Conservation (phyloP, 2,113 vertebrate species). For the Cairina moschata region DNA sequence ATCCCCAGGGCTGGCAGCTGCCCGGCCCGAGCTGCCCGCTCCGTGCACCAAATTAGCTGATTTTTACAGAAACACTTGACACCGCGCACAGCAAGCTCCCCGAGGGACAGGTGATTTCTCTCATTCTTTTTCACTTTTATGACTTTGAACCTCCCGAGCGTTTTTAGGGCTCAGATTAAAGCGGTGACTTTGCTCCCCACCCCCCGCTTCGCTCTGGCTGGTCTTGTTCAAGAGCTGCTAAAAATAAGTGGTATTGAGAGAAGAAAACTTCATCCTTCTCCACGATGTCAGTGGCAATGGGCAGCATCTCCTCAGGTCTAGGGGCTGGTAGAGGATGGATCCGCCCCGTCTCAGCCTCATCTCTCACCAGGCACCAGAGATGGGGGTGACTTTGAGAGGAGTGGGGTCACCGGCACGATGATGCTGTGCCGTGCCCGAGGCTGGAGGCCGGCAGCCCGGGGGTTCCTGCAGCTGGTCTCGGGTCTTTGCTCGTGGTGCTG, state of each 20-base stretch:
- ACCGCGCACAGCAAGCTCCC: neutral
- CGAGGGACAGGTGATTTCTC: neutral
- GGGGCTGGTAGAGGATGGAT: neutral
- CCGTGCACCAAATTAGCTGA: neutral
- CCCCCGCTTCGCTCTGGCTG: neutral
- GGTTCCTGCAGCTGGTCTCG: neutral
- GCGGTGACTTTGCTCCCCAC: neutral
- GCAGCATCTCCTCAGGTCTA: neutral
- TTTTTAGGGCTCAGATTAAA: neutral
- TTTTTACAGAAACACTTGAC: neutral
- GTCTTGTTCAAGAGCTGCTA: constrained; percentile 12
- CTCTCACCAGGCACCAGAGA: neutral
- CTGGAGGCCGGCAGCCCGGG: neutral
- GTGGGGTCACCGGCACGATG: neutral
- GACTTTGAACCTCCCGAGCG: neutral
- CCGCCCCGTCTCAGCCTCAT: neutral
- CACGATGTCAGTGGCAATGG: neutral
- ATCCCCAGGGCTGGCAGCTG: neutral
- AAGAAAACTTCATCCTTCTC: neutral
- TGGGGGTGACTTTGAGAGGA: neutral
- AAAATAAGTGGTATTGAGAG: constrained; percentile 1
- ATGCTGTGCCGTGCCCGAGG: neutral
- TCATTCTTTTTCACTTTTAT: neutral
- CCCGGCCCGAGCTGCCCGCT: neutral
- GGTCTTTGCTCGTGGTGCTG: neutral